Conservation (phyloP, 2,888 invertebrate species). For the Gymnoscelis rufifasciata region DNA sequence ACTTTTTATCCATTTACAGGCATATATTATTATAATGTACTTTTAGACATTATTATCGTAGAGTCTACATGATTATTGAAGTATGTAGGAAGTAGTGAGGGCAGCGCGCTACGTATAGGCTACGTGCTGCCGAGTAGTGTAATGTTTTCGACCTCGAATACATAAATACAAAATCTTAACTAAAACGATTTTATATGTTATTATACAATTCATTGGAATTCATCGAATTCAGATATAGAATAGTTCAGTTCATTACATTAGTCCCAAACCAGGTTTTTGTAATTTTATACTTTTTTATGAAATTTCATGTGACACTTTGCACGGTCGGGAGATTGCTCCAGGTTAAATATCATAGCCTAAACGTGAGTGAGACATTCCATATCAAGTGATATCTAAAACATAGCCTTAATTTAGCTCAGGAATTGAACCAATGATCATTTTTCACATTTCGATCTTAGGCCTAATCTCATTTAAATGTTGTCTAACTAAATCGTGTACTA, state of each 20-base stretch:
- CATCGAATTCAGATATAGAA: conserved; percentile 56
- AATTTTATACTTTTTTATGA: conserved; percentile 77
- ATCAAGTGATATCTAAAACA: conserved; percentile 51
- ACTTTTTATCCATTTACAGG: conserved; percentile 74
- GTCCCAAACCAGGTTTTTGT: conserved; percentile 63
- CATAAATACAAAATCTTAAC: conserved; percentile 40
- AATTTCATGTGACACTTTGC: conserved; percentile 66
- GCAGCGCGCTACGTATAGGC: conserved; percentile 39
- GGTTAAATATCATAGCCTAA: conserved; percentile 54
- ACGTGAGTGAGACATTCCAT: conserved; percentile 77
- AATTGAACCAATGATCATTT: conserved; percentile 8
- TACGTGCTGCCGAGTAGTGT: conserved; percentile 46
- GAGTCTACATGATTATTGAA: conserved; percentile 37
- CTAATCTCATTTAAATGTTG: not conserved
- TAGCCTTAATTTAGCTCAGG: conserved; percentile 9
- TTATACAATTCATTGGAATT: conserved; percentile 54
- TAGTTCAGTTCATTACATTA: conserved; percentile 37
- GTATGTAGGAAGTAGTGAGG: conserved; percentile 57
- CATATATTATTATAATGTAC: conserved; percentile 55
- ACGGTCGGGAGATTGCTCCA: conserved; percentile 55
- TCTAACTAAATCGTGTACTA: too few species aligned
- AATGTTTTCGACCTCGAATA: conserved; percentile 61
- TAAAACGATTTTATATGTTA: conserved; percentile 65
- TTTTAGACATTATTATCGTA: conserved; percentile 56
- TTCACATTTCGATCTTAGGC: not conserved